phyloP scores from a whole-genome alignment of 2,797 vertebrate genomes.

The Chanos chanos region DNA sequence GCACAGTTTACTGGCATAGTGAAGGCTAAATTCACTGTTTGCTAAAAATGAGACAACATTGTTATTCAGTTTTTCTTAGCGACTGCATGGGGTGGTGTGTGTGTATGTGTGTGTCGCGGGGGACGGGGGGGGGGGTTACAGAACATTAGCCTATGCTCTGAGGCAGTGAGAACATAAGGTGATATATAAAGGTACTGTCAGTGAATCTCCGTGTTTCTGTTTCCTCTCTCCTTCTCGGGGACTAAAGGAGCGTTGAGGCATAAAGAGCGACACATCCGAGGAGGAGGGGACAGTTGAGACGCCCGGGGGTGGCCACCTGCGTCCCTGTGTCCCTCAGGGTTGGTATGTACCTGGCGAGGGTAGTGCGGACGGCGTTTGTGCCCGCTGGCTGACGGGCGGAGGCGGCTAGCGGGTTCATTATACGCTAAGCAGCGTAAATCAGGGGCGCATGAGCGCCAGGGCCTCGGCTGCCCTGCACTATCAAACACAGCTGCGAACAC shows the following conservation, averaged over 20 bases:
- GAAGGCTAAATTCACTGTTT: too few species aligned
- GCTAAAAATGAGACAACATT: slow-evolving; percentile 56
- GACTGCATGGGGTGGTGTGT: too few species aligned
- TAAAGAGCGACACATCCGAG: slow-evolving; percentile 58
- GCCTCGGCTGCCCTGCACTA: slow-evolving; percentile 70
- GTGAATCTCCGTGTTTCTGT: slow-evolving; percentile 36
- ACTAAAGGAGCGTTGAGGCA: slow-evolving; percentile 37
- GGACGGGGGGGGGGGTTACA: slow-evolving; percentile 59
- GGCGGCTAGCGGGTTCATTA: slow-evolving; percentile 72
- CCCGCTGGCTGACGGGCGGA: slow-evolving; percentile 24
- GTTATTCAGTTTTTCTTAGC: too few species aligned
- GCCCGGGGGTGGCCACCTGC: slow-evolving; percentile 72
- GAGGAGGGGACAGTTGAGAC: slow-evolving; percentile 61
- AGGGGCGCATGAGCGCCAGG: slow-evolving; percentile 77
- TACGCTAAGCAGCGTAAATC: slow-evolving; percentile 77
- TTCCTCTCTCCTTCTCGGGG: slow-evolving; percentile 15
- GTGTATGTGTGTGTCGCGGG: too few species aligned
- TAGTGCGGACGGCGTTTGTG: slow-evolving; percentile 39
- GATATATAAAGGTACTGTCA: slow-evolving; percentile 58
- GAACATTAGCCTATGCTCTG: slow-evolving; percentile 58
- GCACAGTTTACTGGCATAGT: too few species aligned
- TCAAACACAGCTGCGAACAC: slow-evolving; percentile 87
- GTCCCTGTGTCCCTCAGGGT: slow-evolving; percentile 47
- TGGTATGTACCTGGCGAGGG: slow-evolving; percentile 50
- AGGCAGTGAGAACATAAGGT: slow-evolving; percentile 54